A percentile compares a stretch with the other conserved stretches of the same genome.
Evolutionary conservation across 2,113 vertebrate genomes (phyloP).

Genomic region (Mirounga angustirostris): DNA sequence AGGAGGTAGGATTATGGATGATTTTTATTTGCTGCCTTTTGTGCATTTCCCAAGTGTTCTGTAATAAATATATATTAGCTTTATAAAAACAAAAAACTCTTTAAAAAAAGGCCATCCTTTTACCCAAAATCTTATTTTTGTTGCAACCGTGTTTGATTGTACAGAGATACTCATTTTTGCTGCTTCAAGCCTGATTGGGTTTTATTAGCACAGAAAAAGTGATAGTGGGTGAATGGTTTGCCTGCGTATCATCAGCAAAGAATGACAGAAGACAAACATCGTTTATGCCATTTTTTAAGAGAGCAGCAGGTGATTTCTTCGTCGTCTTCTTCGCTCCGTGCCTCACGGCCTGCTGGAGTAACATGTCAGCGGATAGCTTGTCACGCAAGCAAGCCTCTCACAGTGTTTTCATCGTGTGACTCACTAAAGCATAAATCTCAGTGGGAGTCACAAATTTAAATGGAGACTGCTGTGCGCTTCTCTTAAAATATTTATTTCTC

Average conservation of each 20-base stretch:
- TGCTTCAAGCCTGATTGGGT: background rate
- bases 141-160: background rate
- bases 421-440: constrained; percentile 53
- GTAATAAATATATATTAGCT: background rate
- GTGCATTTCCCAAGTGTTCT: background rate
- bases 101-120: background rate
- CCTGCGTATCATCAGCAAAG: background rate
- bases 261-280: background rate
- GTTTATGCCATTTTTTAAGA: background rate
- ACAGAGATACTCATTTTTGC: background rate
- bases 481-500: constrained; percentile 9
- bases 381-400: background rate
- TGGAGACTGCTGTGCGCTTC: background rate
- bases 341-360: background rate
- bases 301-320: background rate
- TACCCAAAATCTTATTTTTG: constrained; percentile 16
- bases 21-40: background rate
- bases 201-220: background rate
- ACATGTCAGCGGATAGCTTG: constrained; percentile 1
- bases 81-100: constrained; percentile 25
- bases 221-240: background rate
- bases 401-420: background rate
- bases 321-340: background rate
- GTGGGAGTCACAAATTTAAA: background rate
- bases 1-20: background rate